A percentile compares a stretch with the other conserved stretches of the same genome.
Evolutionary conservation across 2,888 invertebrate genomes (phyloP).

Genomic region (Rotaria socialis): DNA sequence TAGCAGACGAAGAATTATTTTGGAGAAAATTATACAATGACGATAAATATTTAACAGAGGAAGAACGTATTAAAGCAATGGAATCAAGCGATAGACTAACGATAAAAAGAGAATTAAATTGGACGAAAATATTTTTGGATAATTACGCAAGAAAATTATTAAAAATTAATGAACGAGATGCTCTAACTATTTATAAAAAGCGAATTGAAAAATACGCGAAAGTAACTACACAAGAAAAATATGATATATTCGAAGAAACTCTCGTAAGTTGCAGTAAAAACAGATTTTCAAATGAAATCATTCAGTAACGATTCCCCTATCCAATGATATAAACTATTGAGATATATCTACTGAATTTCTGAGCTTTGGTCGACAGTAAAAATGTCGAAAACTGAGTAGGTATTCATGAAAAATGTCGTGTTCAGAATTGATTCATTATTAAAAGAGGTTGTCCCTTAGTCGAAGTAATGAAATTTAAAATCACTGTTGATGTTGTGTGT

Average conservation of each 20-base stretch:
- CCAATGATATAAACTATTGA: too few species aligned
- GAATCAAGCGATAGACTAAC: neutral
- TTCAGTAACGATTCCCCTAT: too few species aligned
- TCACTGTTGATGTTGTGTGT: too few species aligned
- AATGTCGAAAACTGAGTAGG: too few species aligned
- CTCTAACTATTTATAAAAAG: neutral
- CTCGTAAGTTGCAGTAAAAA: neutral
- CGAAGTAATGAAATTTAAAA: too few species aligned
- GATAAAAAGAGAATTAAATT: neutral
- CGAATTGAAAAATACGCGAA: neutral
- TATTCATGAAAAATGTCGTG: too few species aligned
- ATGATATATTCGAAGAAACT: neutral
- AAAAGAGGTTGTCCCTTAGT: too few species aligned
- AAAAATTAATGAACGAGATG: neutral
- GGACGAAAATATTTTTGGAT: constrained; percentile 3
- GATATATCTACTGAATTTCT: too few species aligned
- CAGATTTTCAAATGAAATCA: too few species aligned
- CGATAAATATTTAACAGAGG: neutral
- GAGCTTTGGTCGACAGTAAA: too few species aligned
- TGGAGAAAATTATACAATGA: neutral
- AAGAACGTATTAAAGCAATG: neutral
- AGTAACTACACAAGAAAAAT: neutral
- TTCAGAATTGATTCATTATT: too few species aligned
- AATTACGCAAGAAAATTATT: neutral
- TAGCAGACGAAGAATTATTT: neutral